phyloP scores from a whole-genome alignment of 2,797 vertebrate genomes.

The Rhabdophis nuchalis region DNA sequence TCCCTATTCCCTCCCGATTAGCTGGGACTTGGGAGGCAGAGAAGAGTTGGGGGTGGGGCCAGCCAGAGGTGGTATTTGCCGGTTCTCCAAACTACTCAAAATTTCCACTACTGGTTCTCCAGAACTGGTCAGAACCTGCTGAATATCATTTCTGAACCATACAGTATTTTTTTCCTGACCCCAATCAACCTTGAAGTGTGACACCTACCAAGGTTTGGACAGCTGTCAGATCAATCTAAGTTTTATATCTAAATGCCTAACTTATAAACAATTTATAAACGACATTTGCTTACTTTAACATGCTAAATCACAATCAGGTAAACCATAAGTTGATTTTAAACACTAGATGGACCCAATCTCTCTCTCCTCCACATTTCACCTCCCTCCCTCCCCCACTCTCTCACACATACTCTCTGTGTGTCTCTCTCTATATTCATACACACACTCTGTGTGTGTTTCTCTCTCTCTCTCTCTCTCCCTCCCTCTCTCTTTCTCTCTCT shows the following conservation, averaged over 20 bases:
- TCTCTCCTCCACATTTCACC: neutral
- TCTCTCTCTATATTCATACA: too few relatives aligned
- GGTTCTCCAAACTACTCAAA: too few relatives aligned
- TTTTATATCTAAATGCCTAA: neutral
- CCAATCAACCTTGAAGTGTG: neutral
- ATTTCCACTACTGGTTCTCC: too few relatives aligned
- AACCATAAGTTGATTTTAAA: neutral
- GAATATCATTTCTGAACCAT: neutral
- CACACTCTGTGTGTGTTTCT: too few relatives aligned
- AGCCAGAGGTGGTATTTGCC: too few relatives aligned
- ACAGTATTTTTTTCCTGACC: neutral
- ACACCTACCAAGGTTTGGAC: neutral
- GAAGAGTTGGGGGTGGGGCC: too few relatives aligned
- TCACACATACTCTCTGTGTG: too few relatives aligned
- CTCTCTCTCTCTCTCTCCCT: too few relatives aligned
- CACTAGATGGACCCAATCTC: neutral
- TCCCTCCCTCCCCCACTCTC: neutral
- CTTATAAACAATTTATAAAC: neutral
- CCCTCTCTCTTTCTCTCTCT: too few relatives aligned
- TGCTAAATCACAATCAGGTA: neutral
- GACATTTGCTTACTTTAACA: neutral
- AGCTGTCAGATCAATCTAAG: neutral
- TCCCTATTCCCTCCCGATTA: too few relatives aligned
- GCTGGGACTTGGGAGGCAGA: too few relatives aligned
- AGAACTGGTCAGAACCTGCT: too few relatives aligned